A percentile compares a stretch with the other conserved stretches of the same genome.
phyloP scores from a whole-genome alignment of 92 coral and sea anemone species.

The Porites lobata region DNA sequence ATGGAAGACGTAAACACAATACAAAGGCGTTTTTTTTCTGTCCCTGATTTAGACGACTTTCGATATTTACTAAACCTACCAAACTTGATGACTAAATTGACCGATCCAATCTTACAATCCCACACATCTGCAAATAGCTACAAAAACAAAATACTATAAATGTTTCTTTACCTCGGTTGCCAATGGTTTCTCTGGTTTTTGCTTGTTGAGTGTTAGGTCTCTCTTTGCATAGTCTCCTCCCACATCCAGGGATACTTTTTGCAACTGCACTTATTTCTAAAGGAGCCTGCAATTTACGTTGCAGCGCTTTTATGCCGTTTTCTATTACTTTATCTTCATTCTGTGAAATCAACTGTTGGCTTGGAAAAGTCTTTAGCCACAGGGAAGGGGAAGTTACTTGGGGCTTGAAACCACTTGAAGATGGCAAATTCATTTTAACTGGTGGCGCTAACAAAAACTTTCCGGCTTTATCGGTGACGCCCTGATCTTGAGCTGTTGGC shows the following conservation, averaged over 20 bases:
- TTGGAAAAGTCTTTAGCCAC: background rate
- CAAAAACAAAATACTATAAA: background rate
- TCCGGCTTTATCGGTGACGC: background rate
- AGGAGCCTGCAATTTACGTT: conserved; percentile 41
- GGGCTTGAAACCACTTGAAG: background rate
- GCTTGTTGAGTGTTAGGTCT: conserved; percentile 44
- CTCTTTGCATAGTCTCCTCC: conserved; percentile 35
- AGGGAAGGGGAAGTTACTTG: background rate
- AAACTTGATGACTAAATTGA: background rate
- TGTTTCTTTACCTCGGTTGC: conserved; percentile 4
- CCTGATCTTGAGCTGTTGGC: background rate
- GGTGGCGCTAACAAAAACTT: conserved; percentile 1
- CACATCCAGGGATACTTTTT: conserved; percentile 36
- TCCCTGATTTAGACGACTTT: background rate
- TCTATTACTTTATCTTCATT: conserved; percentile 23
- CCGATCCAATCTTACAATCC: background rate
- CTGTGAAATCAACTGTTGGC: background rate
- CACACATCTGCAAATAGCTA: background rate
- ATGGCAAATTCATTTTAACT: background rate
- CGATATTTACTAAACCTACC: too few relatives aligned
- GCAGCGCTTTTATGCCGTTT: conserved; percentile 31
- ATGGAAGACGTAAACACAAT: too few relatives aligned
- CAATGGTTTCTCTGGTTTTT: conserved; percentile 38
- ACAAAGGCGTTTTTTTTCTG: background rate
- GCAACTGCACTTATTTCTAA: conserved; percentile 52